Conservation (phyloP, 2,888 invertebrate species). For the Drosophila flavopinicola region DNA sequence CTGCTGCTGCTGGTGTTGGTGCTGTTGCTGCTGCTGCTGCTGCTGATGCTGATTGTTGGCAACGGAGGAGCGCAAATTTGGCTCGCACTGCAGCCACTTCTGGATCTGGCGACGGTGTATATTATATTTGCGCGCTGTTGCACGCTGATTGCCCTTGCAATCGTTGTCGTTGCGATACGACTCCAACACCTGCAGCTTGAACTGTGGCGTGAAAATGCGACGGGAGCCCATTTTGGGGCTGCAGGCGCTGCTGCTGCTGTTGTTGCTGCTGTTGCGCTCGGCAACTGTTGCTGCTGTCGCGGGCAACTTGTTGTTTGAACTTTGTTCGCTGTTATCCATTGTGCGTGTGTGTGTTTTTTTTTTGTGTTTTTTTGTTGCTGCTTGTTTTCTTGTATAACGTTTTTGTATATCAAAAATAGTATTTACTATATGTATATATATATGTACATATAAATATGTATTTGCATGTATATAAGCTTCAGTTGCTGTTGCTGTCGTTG, state of each 20-base stretch:
- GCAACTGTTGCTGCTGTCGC: constrained; percentile 87
- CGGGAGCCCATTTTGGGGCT: constrained; percentile 89
- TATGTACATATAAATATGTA: too few relatives aligned
- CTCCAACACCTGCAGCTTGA: constrained; percentile 94
- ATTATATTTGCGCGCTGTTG: constrained; percentile 95
- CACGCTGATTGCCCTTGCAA: constrained; percentile 95
- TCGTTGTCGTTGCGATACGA: constrained; percentile 94
- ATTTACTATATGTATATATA: constrained; percentile 16
- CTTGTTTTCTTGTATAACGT: constrained; percentile 33
- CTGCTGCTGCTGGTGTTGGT: constrained; percentile 54
- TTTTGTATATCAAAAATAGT: constrained; percentile 55
- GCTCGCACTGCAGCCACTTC: constrained; percentile 95
- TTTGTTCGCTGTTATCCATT: constrained; percentile 64
- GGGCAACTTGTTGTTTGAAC: constrained; percentile 87
- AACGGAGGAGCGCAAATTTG: constrained; percentile 90
- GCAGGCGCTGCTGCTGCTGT: constrained; percentile 48
- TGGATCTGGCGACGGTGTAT: constrained; percentile 95
- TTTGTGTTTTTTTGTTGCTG: constrained; percentile 7
- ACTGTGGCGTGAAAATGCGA: constrained; percentile 94
- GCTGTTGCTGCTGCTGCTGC: constrained; percentile 62
- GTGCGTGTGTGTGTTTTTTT: constrained; percentile 5
- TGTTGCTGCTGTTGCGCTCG: constrained; percentile 25
- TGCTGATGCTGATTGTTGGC: constrained; percentile 84
- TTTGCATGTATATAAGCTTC: constrained; percentile 16
- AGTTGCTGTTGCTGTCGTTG: constrained; percentile 16